Base-by-base conservation (phyloP, 2,888 invertebrate genomes). In the Phragmatobia fuliginosa region DNA sequence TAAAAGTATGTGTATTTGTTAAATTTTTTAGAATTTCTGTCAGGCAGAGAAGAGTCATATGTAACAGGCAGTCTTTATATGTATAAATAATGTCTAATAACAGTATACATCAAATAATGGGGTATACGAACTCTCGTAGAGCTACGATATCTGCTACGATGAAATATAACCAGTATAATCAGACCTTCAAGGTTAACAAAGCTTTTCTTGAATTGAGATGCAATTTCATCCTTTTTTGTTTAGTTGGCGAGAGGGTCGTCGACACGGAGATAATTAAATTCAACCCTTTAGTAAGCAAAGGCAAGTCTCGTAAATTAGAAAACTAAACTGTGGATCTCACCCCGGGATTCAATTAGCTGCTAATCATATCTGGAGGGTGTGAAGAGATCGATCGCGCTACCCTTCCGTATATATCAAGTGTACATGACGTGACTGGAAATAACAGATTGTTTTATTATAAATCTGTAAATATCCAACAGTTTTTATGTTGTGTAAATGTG, bases 301-400 rank as follows among this genome's bases (percentile, higher is more conserved):
- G 91, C 91, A 91, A 94, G 92, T 90, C 93, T 90, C 92, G 93
- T 92, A 94, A 94, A 95, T 94, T 94, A 92, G 94, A 94, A 94
- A 94, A 95, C 94, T 94, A 94, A 95, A 94, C 95, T 94, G 90
- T 89, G 92, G 91, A 92, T 93, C 93, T 91, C 94, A 90, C 93
- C 94, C 94, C 91, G 90, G 87, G 90, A 94, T 95, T 94, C 93
- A 94, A 95, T 95, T 94, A 94, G 93, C 90, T 90, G 90, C 92
- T 95, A 95, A 95, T 94, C 95, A 95, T 94, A 95, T 95, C 92
- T 94, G 88, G 91, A 93, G 94, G 94, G 94, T 91, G 93, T 92
- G 89, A 92, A 87, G 73, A 90, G 91, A 93, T 94, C 94, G 94
- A 94, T 93, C 85, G 87, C 74, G 77, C 81, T 84, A 87, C 91